Evolutionary conservation across 1,140 invertebrate species (phyloP), one percentile per base, ranked within the genome.

Genomic region (Penaeus japonicus): DNA sequence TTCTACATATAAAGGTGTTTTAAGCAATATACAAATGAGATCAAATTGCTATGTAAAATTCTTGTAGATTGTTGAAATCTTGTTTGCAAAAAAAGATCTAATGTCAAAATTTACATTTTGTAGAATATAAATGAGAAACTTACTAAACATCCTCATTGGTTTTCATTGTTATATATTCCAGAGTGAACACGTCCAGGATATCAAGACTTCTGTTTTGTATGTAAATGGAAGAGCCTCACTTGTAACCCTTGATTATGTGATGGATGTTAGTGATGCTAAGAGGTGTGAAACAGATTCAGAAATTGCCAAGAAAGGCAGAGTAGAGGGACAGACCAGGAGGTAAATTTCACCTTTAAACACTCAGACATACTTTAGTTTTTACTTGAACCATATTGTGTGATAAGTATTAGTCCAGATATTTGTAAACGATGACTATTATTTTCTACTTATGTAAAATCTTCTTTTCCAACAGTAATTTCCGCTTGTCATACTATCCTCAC

Each of bases 401-500:
- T 17, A 70, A 27, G 1, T 27, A 70, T 27, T 70, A 18, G 1
- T 32, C 12, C 12, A 73, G 24, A 73, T 73, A 27, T 12, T 27
- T 10, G 12, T 17, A 27, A 73, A 1, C 65, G 3, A 10, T 53
- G n/a, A 18, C n/a, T 65, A 65, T 35, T 73, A n/a, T 85, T 75
- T 57, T 78, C 24, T 22, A 47, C 2, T 57, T 77, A 7, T 32
- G 27, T 70, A 55, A 53, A n/a, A 47, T 90, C 24, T 53, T 87
- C 53, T 39, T 35, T 87, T 22, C 0, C 35, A 86, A 47, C 84
- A 90, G 86, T 57, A 90, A 91, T 35, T 98, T 97, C 93, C 94
- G 96, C 20, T 92, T 97, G 22, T 97, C 96, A 7, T 98, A 97
- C 92, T 97, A 96, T 93, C 97, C 97, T 7, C 96, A 97, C 91